Evolutionary conservation across 2,797 vertebrate species (phyloP).

Genomic region (Dendrocincla fuliginosa): DNA sequence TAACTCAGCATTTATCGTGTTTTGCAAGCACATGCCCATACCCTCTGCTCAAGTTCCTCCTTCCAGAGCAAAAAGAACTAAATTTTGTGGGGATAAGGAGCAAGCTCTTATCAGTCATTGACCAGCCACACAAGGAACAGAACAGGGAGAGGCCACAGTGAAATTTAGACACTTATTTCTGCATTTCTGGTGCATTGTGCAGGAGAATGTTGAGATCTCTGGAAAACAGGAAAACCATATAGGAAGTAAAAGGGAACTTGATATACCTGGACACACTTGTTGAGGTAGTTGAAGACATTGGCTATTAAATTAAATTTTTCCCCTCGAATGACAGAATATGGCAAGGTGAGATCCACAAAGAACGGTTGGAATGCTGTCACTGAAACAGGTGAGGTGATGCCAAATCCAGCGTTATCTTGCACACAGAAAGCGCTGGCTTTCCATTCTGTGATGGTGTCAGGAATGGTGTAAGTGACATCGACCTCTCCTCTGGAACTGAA

Average conservation of each 20-base stretch:
- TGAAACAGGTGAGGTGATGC: slow-evolving; percentile 73
- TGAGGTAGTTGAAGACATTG: slow-evolving; percentile 84
- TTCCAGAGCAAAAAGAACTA: neutral
- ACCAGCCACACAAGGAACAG: neutral
- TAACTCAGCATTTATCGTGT: neutral
- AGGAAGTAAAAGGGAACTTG: slow-evolving; percentile 4
- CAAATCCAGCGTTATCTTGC: slow-evolving; percentile 78
- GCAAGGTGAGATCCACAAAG: slow-evolving; percentile 83
- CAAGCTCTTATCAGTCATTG: neutral
- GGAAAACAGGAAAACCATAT: neutral
- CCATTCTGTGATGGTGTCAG: slow-evolving; percentile 77
- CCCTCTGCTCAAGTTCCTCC: neutral
- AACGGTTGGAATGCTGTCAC: slow-evolving; percentile 84
- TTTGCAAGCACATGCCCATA: neutral
- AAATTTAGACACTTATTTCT: neutral
- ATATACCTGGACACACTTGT: slow-evolving; percentile 83
- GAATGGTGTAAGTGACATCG: slow-evolving; percentile 40
- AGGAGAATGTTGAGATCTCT: neutral
- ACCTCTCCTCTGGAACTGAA: slow-evolving; percentile 66
- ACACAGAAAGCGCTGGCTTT: slow-evolving; percentile 72
- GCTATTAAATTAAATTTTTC: slow-evolving; percentile 85
- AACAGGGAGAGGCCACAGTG: neutral
- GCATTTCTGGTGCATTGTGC: neutral
- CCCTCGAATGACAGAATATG: slow-evolving; percentile 84
- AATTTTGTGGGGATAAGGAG: neutral